These are phyloP conservation scores for Icerya purchasi DNA, from an alignment of 2,888 invertebrate species.

Conservation along the genomic window DNA sequence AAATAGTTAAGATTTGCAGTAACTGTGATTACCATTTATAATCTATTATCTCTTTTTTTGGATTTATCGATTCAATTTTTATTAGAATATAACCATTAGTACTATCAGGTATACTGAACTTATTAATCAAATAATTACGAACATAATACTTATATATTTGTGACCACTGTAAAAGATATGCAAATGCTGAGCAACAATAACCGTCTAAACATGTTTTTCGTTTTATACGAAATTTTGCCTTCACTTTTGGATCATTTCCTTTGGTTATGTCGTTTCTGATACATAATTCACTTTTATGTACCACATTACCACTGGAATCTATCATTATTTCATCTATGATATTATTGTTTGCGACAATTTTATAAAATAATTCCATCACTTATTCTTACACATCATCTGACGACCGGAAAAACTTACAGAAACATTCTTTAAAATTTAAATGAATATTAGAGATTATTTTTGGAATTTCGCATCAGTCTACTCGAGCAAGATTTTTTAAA, in stretches of 20 bases:
- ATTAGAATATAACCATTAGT: not conserved
- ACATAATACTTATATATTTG: conserved; percentile 2
- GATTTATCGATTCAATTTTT: not conserved
- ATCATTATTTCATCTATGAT: not conserved
- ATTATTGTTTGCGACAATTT: not conserved
- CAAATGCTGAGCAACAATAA: conserved; percentile 7
- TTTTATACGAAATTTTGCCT: not conserved
- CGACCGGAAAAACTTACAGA: too few relatives aligned
- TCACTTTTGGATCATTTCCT: not conserved
- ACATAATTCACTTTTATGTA: not conserved
- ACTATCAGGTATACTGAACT: not conserved
- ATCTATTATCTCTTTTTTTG: conserved; percentile 7
- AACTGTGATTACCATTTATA: conserved; percentile 6
- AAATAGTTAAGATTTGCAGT: not conserved
- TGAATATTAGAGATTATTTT: too few relatives aligned
- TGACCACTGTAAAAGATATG: conserved; percentile 1
- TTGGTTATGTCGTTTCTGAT: too few relatives aligned
- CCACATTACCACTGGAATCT: not conserved
- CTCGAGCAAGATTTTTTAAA: too few relatives aligned
- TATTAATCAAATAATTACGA: not conserved
- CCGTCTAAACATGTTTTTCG: conserved; percentile 5
- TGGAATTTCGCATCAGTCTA: too few relatives aligned
- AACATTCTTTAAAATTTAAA: too few relatives aligned
- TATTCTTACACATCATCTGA: too few relatives aligned
- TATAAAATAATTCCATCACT: not conserved